Evolutionary conservation across 1,140 invertebrate genomes (phyloP).

Genomic region (Megathymus violae): DNA sequence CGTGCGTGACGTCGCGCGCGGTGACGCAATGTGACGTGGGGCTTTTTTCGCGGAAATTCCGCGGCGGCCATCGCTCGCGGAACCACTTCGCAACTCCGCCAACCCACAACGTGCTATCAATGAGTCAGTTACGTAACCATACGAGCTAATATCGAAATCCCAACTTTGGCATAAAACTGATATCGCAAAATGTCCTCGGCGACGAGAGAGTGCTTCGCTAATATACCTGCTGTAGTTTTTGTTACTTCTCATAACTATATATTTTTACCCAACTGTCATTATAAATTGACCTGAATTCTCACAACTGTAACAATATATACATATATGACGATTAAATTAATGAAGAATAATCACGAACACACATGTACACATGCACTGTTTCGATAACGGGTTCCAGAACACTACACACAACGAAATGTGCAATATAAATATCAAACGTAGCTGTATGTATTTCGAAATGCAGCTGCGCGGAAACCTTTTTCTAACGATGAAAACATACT

Average conservation of each 20-base stretch:
- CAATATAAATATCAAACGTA: not conserved
- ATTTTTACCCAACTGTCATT: too few species aligned
- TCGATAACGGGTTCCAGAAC: not conserved
- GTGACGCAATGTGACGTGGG: slow-evolving; percentile 69
- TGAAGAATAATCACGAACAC: not conserved
- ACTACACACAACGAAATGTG: not conserved
- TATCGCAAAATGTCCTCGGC: not conserved
- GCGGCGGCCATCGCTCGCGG: slow-evolving; percentile 63
- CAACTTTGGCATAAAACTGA: not conserved
- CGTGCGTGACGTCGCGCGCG: slow-evolving; percentile 58
- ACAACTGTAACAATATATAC: not conserved
- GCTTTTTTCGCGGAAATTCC: slow-evolving; percentile 81
- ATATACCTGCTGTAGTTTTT: not conserved
- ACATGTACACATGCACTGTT: too few species aligned
- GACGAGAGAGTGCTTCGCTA: not conserved
- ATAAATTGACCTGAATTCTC: too few species aligned
- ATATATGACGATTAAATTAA: not conserved
- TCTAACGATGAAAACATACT: slow-evolving; percentile 21
- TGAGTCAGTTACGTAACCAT: slow-evolving; percentile 22
- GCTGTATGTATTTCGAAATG: slow-evolving; percentile 10
- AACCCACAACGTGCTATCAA: slow-evolving; percentile 13
- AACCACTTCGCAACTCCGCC: slow-evolving; percentile 24
- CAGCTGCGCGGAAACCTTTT: slow-evolving; percentile 27
- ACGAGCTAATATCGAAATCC: slow-evolving; percentile 1
- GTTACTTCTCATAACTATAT: not conserved